phyloP scores from a whole-genome alignment of 2,797 vertebrate species.

The Orientallactaga sibirica region DNA sequence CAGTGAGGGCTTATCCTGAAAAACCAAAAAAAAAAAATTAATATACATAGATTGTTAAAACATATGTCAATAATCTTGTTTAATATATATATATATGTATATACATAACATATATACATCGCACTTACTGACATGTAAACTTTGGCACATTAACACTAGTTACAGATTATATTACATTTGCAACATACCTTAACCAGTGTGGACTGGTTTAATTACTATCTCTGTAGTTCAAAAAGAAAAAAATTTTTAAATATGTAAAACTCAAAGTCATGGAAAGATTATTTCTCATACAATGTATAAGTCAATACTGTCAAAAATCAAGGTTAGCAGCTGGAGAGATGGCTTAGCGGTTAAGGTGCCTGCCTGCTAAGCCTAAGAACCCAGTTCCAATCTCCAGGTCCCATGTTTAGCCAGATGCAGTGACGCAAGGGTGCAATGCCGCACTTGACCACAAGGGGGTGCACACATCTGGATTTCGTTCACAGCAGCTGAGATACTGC shows the following conservation, averaged over 20 bases:
- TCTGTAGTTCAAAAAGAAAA: conserved; percentile 17
- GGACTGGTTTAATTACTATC: not conserved
- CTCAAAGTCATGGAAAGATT: conserved; percentile 15
- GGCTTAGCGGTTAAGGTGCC: too few species aligned
- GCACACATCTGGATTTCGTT: too few species aligned
- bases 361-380: too few species aligned
- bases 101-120: not conserved
- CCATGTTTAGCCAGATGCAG: too few species aligned
- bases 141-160: not conserved
- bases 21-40: not conserved
- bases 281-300: conserved; percentile 38
- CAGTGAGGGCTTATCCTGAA: too few species aligned
- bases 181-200: conserved; percentile 13
- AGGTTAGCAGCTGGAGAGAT: not conserved
- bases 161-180: conserved; percentile 1
- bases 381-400: too few species aligned
- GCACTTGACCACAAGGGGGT: too few species aligned
- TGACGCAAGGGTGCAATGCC: too few species aligned
- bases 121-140: conserved; percentile 2
- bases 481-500: too few species aligned
- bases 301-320: conserved; percentile 31
- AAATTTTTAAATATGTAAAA: conserved; percentile 60
- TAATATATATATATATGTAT: not conserved
- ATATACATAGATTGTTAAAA: too few species aligned
- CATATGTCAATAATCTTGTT: too few species aligned